Evolutionary conservation across 2,888 invertebrate species (phyloP).

Genomic region (Polydrusus cervinus): DNA sequence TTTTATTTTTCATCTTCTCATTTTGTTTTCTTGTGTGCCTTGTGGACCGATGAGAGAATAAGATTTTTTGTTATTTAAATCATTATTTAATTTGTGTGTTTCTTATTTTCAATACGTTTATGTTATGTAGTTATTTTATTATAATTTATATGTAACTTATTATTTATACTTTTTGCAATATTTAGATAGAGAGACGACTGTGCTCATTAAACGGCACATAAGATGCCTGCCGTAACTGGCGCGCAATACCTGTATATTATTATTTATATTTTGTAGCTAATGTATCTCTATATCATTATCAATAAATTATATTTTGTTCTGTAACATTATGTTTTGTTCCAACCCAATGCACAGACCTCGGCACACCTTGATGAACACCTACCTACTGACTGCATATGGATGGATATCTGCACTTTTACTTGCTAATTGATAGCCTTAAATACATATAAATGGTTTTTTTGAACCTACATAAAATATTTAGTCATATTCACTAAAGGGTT

Average conservation of each 20-base stretch:
- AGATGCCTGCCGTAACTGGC: conserved; percentile 58
- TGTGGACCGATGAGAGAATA: conserved; percentile 69
- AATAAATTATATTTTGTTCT: conserved; percentile 73
- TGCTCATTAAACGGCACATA: conserved; percentile 65
- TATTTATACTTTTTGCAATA: conserved; percentile 70
- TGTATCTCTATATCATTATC: conserved; percentile 71
- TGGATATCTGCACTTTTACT: conserved; percentile 8
- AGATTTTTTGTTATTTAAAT: conserved; percentile 72
- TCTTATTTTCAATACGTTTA: conserved; percentile 69
- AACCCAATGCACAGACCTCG: conserved; percentile 62
- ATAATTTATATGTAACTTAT: conserved; percentile 74
- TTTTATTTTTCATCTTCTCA: conserved; percentile 63
- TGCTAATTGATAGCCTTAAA: conserved; percentile 23
- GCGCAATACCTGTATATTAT: conserved; percentile 70
- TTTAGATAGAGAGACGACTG: conserved; percentile 67
- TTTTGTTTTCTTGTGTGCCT: conserved; percentile 63
- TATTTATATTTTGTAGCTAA: conserved; percentile 69
- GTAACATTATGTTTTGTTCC: conserved; percentile 57
- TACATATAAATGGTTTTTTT: too few species aligned
- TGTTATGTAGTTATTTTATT: conserved; percentile 72
- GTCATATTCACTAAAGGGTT: too few species aligned
- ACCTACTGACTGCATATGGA: conserved; percentile 50
- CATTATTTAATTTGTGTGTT: conserved; percentile 71
- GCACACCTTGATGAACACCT: conserved; percentile 56
- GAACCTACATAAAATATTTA: too few species aligned